A percentile compares a stretch with the other conserved stretches of the same genome.
Conservation (phyloP, 2,797 vertebrate genomes). For the Molossus molossus region DNA sequence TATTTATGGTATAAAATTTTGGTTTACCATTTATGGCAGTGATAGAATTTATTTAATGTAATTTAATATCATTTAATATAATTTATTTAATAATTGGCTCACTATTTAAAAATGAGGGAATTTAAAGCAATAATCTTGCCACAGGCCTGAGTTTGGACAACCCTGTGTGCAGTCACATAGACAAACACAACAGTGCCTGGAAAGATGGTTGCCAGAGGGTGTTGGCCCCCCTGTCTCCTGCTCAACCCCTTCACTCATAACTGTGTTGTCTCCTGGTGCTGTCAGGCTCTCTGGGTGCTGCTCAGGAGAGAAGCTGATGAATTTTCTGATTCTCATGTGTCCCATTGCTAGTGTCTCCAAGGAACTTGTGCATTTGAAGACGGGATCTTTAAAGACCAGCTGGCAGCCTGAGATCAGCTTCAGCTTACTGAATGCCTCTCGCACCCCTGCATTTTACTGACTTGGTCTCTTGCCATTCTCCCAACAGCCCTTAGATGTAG, state of each 20-base stretch:
- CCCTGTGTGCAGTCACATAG: background rate
- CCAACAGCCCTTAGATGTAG: background rate
- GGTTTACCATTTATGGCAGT: slow-evolving; percentile 6
- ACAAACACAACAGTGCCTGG: background rate
- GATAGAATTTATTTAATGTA: background rate
- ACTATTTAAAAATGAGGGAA: background rate
- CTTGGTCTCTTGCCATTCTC: background rate
- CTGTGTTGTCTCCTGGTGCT: background rate
- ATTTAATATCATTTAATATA: background rate
- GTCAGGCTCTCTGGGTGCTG: background rate
- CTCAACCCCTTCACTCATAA: no score
- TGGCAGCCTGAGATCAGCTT: background rate
- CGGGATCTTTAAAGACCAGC: background rate
- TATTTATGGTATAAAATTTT: slow-evolving; percentile 7
- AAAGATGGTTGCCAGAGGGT: background rate
- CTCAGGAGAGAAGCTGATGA: background rate
- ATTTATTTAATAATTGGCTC: background rate
- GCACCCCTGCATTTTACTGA: background rate
- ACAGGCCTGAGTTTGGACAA: background rate
- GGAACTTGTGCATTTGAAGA: background rate
- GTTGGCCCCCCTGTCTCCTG: background rate
- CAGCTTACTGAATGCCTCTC: background rate
- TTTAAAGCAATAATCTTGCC: background rate
- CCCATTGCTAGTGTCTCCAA: background rate
- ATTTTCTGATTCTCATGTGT: background rate